A percentile compares a stretch with the other conserved stretches of the same genome.
Evolutionary conservation across 2,797 vertebrate species (phyloP).

Genomic region (Helicolenus hilgendorfi): DNA sequence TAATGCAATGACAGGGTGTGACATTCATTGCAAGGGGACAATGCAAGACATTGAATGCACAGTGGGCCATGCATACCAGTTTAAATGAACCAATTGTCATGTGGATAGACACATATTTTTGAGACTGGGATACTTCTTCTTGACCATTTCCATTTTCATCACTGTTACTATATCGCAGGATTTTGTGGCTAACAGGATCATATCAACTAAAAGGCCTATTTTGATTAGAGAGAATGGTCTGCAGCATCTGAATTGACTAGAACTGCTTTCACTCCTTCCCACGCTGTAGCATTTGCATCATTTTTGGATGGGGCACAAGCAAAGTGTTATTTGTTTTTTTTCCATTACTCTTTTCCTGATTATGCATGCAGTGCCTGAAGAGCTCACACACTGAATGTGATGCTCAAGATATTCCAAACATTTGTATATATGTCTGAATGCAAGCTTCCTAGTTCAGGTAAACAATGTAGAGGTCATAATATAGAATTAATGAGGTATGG

Average conservation of each 20-base stretch:
- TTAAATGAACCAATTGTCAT: neutral
- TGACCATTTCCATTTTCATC: slow-evolving; percentile 55
- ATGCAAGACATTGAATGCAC: neutral
- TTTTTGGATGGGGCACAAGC: slow-evolving; percentile 59
- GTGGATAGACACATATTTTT: slow-evolving; percentile 23
- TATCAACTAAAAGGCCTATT: slow-evolving; percentile 64
- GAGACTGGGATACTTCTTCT: neutral
- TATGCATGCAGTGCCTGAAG: slow-evolving; percentile 53
- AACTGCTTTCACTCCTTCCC: slow-evolving; percentile 81
- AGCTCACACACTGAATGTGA: slow-evolving; percentile 39
- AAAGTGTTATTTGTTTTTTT: slow-evolving; percentile 32
- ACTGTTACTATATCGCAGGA: slow-evolving; percentile 19
- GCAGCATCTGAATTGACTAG: slow-evolving; percentile 56
- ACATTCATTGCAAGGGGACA: neutral
- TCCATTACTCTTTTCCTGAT: slow-evolving; percentile 51
- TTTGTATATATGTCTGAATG: neutral
- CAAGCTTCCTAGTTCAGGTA: neutral
- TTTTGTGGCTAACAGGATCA: slow-evolving; percentile 63
- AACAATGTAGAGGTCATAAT: slow-evolving; percentile 28
- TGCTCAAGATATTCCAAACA: slow-evolving; percentile 20
- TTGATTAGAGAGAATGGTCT: slow-evolving; percentile 53
- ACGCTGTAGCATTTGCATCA: slow-evolving; percentile 65
- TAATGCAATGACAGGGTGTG: neutral
- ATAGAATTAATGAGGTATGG: neutral
- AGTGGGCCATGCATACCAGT: neutral